phyloP scores from a whole-genome alignment of 2,113 vertebrate species.

The Cinclus cinclus region DNA sequence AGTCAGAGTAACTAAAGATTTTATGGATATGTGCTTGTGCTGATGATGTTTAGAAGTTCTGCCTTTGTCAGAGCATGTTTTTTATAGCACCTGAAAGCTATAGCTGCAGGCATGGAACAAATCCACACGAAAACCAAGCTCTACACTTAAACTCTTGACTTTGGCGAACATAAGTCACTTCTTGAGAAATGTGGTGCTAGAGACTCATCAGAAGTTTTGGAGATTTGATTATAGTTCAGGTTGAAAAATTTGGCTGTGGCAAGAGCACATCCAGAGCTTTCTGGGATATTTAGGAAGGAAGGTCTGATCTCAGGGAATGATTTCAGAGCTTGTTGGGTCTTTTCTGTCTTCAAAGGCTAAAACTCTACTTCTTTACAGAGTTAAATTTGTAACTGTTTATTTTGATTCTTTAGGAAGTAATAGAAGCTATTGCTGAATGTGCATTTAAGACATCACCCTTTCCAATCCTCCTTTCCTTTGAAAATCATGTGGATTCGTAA shows the following conservation, averaged over 20 bases:
- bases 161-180: not conserved
- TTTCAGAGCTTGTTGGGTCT: not conserved
- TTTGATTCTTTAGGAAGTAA: slow-evolving; percentile 87
- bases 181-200: not conserved
- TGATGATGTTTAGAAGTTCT: not conserved
- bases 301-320: not conserved
- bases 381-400: not conserved
- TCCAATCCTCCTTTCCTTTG: slow-evolving; percentile 95
- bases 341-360: not conserved
- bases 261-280: not conserved
- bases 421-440: slow-evolving; percentile 96
- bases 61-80: not conserved
- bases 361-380: not conserved
- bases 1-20: not conserved
- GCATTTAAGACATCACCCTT: slow-evolving; percentile 98
- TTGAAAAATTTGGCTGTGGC: not conserved
- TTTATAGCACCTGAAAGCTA: not conserved
- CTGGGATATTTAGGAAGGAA: not conserved
- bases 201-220: not conserved
- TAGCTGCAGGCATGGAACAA: slow-evolving; percentile 2
- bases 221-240: not conserved
- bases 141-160: not conserved
- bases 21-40: not conserved
- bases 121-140: not conserved
- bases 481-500: slow-evolving; percentile 99